Evolutionary conservation across 1,140 invertebrate genomes (phyloP).

Genomic region (Anagrus nilaparvatae): DNA sequence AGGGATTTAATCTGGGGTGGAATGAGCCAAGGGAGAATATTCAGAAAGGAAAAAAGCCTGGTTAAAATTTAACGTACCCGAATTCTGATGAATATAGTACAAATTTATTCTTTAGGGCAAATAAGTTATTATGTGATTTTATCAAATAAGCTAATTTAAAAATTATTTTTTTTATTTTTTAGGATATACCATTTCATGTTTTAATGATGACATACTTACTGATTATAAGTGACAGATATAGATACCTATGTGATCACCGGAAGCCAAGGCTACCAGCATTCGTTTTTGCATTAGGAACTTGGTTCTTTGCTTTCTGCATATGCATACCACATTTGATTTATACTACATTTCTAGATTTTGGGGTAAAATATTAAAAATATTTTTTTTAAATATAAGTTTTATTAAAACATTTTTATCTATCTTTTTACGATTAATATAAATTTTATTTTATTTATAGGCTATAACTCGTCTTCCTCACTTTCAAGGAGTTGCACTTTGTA

Average conservation of each 20-base stretch:
- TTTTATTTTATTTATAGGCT: too few relatives aligned
- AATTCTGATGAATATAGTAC: too few relatives aligned
- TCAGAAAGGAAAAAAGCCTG: too few relatives aligned
- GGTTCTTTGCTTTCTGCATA: conserved; percentile 58
- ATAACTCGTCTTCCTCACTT: too few relatives aligned
- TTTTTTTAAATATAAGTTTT: too few relatives aligned
- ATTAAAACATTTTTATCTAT: neutral
- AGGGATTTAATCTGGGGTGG: too few relatives aligned
- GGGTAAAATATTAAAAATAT: conserved; percentile 39
- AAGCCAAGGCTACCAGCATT: conserved; percentile 53
- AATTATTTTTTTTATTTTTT: conserved; percentile 24
- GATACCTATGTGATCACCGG: conserved; percentile 51
- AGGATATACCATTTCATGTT: conserved; percentile 60
- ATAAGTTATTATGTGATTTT: too few relatives aligned
- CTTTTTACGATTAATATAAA: conserved; percentile 1
- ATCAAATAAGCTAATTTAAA: too few relatives aligned
- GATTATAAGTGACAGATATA: conserved; percentile 58
- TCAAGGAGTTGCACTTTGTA: too few relatives aligned
- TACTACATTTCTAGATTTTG: conserved; percentile 57
- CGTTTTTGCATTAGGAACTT: conserved; percentile 56
- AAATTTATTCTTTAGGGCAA: too few relatives aligned
- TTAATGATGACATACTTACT: conserved; percentile 60
- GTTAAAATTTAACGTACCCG: too few relatives aligned
- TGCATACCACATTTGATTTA: conserved; percentile 65
- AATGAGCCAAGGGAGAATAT: too few relatives aligned